Conservation (phyloP, 2,888 invertebrate species). For the Ormyrus pomaceus region DNA sequence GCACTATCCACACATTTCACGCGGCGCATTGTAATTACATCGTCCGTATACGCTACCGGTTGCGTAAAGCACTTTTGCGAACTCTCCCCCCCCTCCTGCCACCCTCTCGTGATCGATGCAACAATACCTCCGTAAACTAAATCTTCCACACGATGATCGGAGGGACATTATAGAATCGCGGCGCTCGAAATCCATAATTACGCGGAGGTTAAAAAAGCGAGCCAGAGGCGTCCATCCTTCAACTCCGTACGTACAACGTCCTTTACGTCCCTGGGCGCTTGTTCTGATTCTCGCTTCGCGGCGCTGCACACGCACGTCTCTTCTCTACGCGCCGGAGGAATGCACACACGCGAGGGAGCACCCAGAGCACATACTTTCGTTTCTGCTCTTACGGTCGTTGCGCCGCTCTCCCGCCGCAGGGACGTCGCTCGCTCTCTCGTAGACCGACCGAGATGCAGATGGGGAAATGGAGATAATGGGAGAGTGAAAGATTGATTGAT, state of each 20-base stretch:
- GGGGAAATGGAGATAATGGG: constrained; percentile 34
- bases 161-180: neutral
- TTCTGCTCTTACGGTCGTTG: constrained; percentile 20
- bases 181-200: neutral
- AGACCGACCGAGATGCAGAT: constrained; percentile 8
- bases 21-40: neutral
- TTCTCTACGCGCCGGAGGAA: neutral
- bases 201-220: neutral
- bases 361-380: constrained; percentile 12
- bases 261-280: constrained; percentile 13
- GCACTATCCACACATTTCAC: neutral
- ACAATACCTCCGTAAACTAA: neutral
- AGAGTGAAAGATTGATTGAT: constrained; percentile 51
- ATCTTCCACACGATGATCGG: neutral
- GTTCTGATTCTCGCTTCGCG: constrained; percentile 7
- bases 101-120: no score
- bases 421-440: neutral
- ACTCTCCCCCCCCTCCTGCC: no score
- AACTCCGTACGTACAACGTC: neutral
- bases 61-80: neutral
- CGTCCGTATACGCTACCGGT: neutral
- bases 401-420: neutral
- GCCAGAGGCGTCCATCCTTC: neutral
- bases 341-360: neutral
- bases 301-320: neutral